Conservation (phyloP, 2,888 invertebrate genomes). For the Tetanocera ferruginea region DNA sequence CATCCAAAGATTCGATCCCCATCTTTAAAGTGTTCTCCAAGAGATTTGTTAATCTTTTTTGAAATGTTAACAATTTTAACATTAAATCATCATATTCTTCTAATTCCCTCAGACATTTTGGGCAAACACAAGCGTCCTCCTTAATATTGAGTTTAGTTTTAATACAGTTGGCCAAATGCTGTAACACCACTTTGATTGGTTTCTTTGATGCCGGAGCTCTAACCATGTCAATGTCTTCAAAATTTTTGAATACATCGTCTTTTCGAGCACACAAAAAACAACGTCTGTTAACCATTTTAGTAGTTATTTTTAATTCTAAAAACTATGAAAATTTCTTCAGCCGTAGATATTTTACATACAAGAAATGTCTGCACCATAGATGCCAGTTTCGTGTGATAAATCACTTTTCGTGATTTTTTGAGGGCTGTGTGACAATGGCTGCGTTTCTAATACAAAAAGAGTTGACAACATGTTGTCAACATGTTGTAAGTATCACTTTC, state of each 20-base stretch:
- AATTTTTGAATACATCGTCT: slow-evolving; percentile 45
- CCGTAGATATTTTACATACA: too few species aligned
- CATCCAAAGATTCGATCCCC: slow-evolving; percentile 26
- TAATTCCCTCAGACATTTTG: slow-evolving; percentile 58
- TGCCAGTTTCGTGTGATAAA: too few species aligned
- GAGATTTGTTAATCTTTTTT: slow-evolving; percentile 59
- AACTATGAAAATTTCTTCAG: too few species aligned
- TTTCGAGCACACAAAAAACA: slow-evolving; percentile 62
- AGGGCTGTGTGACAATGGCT: too few species aligned
- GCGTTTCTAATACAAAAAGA: too few species aligned
- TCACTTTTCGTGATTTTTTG: too few species aligned
- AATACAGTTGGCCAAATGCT: slow-evolving; percentile 63
- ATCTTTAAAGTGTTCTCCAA: slow-evolving; percentile 54
- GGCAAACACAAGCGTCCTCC: slow-evolving; percentile 55
- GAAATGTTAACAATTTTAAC: slow-evolving; percentile 61
- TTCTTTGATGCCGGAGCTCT: slow-evolving; percentile 62
- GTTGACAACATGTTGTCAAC: too few species aligned
- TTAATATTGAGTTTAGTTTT: slow-evolving; percentile 57
- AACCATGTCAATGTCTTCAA: slow-evolving; percentile 52
- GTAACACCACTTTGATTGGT: slow-evolving; percentile 59
- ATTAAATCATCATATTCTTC: slow-evolving; percentile 63
- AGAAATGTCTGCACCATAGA: too few species aligned
- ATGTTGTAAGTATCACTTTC: too few species aligned
- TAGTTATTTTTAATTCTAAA: background rate
- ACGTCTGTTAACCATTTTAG: slow-evolving; percentile 52